Conservation (phyloP, 2,113 vertebrate genomes). For the Vulpes lagopus region DNA sequence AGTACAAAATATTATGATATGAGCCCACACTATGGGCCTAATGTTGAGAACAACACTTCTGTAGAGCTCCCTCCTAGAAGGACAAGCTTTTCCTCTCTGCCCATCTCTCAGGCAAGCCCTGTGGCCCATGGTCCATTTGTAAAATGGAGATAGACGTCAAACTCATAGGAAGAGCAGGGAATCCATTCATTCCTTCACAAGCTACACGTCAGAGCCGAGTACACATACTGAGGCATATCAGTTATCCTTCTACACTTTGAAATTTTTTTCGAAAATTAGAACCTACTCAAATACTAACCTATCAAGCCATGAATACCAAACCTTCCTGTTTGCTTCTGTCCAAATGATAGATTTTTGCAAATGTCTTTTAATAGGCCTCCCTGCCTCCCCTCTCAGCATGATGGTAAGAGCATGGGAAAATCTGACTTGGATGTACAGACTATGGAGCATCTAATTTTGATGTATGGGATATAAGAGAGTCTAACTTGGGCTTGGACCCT, state of each 20-base stretch:
- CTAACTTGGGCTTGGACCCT: not conserved
- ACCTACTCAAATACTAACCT: not conserved
- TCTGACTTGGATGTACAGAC: too few relatives aligned
- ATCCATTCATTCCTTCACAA: rapidly evolving
- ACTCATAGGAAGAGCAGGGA: not conserved
- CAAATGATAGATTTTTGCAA: not conserved
- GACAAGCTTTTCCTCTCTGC: not conserved
- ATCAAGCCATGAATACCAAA: not conserved
- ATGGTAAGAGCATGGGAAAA: too few relatives aligned
- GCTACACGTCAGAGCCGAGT: not conserved
- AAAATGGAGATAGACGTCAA: rapidly evolving
- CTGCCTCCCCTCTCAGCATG: not conserved
- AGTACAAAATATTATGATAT: not conserved
- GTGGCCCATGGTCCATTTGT: not conserved
- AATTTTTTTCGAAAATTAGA: not conserved
- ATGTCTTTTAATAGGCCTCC: not conserved
- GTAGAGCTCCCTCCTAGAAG: not conserved
- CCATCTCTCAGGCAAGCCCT: slow-evolving; percentile 25
- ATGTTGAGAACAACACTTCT: not conserved
- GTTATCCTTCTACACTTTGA: not conserved
- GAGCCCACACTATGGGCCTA: not conserved
- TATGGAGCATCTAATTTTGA: not conserved
- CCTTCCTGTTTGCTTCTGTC: not conserved
- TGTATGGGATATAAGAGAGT: rapidly evolving
- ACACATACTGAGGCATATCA: not conserved